A percentile compares a stretch with the other conserved stretches of the same genome.
Evolutionary conservation across 2,888 invertebrate genomes (phyloP).

Genomic region (Oegoconia quadripuncta): DNA sequence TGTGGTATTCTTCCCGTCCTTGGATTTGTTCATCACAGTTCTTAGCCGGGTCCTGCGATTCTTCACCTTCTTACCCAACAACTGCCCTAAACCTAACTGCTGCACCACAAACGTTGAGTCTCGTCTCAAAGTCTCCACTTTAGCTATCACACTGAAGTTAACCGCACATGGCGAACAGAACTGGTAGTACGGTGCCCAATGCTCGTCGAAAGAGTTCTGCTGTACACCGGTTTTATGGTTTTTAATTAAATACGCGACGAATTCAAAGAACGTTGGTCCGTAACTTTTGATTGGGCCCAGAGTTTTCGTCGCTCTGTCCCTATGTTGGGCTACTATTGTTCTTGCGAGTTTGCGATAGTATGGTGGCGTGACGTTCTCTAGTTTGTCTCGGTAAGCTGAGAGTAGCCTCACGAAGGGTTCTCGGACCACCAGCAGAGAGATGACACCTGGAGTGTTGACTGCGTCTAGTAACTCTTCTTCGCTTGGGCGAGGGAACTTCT

Average conservation of each 20-base stretch:
- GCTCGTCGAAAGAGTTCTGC: slow-evolving; percentile 73
- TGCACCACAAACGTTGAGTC: slow-evolving; percentile 81
- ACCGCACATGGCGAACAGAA: slow-evolving; percentile 83
- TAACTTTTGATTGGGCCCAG: slow-evolving; percentile 56
- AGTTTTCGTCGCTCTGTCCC: slow-evolving; percentile 52
- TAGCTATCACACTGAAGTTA: slow-evolving; percentile 82
- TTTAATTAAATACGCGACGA: slow-evolving; percentile 83
- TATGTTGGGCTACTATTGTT: slow-evolving; percentile 81
- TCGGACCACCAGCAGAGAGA: slow-evolving; percentile 84
- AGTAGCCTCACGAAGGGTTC: slow-evolving; percentile 86
- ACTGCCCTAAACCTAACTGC: slow-evolving; percentile 76
- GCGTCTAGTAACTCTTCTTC: slow-evolving; percentile 81
- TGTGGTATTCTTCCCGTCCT: slow-evolving; percentile 71
- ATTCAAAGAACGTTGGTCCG: slow-evolving; percentile 84
- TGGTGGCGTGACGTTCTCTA: slow-evolving; percentile 84
- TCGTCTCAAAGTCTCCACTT: slow-evolving; percentile 80
- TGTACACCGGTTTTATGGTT: slow-evolving; percentile 75
- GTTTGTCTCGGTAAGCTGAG: slow-evolving; percentile 86
- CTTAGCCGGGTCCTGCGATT: slow-evolving; percentile 71
- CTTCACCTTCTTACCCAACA: slow-evolving; percentile 68
- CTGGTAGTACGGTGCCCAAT: slow-evolving; percentile 82
- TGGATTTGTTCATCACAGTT: slow-evolving; percentile 74
- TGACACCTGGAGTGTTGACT: slow-evolving; percentile 77
- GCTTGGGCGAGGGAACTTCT: slow-evolving; percentile 83
- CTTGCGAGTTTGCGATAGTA: slow-evolving; percentile 84